Base-by-base conservation (phyloP, 2,113 vertebrate genomes). In the Enhydra lutris region DNA sequence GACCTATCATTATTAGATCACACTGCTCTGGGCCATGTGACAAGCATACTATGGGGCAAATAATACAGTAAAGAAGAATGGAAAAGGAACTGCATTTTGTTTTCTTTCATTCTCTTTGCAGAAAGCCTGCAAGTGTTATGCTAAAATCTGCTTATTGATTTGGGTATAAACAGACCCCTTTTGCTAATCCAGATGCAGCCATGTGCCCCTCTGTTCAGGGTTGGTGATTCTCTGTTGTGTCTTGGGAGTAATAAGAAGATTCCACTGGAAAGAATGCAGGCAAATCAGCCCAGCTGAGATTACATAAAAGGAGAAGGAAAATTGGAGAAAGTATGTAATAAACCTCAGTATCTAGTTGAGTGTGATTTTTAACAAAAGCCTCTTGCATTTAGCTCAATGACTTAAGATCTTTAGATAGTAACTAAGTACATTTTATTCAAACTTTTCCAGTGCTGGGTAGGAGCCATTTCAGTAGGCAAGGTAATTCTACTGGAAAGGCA, bases 131-230 rank as follows among this genome's bases (percentile, higher is more conserved):
- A 89, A 96, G 69, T 95, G 97, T 97, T 97, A 95, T 98, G 95
- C 96, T 96, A 97, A 98, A 98, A 95, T 97, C 93, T 97, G 95
- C 80, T 81, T 97, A 96, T 97, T 98, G 98, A 98, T 95, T 98
- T 97, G 89, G 45, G 82, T 97, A 94, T 98, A 97, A 98, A 98
- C 98, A 98, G 88, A 50, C 55, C 86, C 65, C 24, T 61, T 97
- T 97, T 97, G 97, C 88, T 96, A 95, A 97, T 97, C 91, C 97
- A 98, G 97, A 98, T 98, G 97, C 93, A 97, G 85, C 94, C 82
- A 6, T 61, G 24, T 42, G 42, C 84, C 92, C 59, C 47, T 96
- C 94, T 88, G 52, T 78, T 96, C 67, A 79, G 92, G 47, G 90
- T 63, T 98, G 81, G 94, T 86, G 84, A 96, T 88, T 95, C 94